Evolutionary conservation across 2,113 vertebrate genomes (phyloP), one percentile per base, ranked within the genome.

Genomic region (Bagarius yarrelli): DNA sequence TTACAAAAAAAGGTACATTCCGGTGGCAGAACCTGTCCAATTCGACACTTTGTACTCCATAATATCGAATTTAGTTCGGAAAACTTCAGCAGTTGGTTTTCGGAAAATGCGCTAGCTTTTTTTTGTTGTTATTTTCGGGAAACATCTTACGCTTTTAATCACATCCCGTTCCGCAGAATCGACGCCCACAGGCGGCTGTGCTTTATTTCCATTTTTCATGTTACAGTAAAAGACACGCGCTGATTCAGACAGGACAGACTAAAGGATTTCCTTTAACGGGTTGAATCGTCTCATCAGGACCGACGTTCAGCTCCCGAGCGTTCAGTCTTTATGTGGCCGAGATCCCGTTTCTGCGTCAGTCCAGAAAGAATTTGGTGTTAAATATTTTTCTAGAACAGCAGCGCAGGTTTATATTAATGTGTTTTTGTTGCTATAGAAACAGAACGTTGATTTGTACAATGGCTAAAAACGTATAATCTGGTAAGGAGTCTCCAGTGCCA

Each of bases 61-160:
- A 63, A 32, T 4, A 40, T 4, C 3, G 14, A 53, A 53, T 73
- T 57, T 32, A n/a, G 55, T 40, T 60, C 5, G 8, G 16, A 4
- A 70, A 70, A 70, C 40, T 8, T 47, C 5, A 3, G 21, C 2
- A 16, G n/a, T 53, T 16, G 50, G 75, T 77, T 77, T n/a, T 76
- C 30, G 75, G 40, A 77, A 77, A 63, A 30, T 30, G 25, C 40
- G 63, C 11, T 23, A 25, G 6, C 11, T 61, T 47, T 2, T 63
- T 63, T 77, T 53, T 36, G 25, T 36, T 8, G 40, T 57, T 4
- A 27, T 25, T 61, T 77, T 77, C 19, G 57, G 75, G 57, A 77
- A 77, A 61, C 40, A 76, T 34, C 55, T 27, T 21, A 40, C 25
- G 44, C n/a, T 63, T 30, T 47, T 50, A 27, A 61, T 76, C 57